Evolutionary conservation across 2,888 invertebrate species (phyloP), one percentile per base, ranked within the genome.

Genomic region (Lepidocyrtoides sp.): DNA sequence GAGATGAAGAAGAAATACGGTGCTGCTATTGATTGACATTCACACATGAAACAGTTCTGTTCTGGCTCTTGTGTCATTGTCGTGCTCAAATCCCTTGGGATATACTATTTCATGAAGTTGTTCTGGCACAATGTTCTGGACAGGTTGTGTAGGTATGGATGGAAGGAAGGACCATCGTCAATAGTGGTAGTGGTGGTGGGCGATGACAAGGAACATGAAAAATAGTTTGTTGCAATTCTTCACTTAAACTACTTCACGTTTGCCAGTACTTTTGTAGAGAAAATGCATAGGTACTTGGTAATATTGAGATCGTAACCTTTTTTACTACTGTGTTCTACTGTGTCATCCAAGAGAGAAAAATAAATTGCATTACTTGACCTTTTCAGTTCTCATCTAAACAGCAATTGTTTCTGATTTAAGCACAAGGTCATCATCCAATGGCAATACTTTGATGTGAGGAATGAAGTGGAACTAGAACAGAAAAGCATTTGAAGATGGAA

Each of bases 281-380:
- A 32, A 32, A 5, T 8, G 32, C n/a, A n/a, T 23, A 23, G 23
- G 32, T 14, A 41, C 8, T 20, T 41, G 8, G 69, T 14, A 63
- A 29, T 26, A 14, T 29, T 29, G 10, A 77, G n/a, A 10, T 0
- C 20, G 48, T n/a, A 26, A 51, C 26, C 48, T 77, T 26, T 77
- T 51, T 7, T 23, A 23, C n/a, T n/a, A n/a, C n/a, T n/a, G n/a
- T n/a, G n/a, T 26, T 77, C 51, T 51, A 8, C 29, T 0, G 1
- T 51, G 63, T 66, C 51, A 20, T 51, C 32, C n/a, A 51, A 32
- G 29, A 17, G 7, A 8, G 63, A 69, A 14, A 32, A n/a, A n/a
- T n/a, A 79, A 79, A 88, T 77, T 77, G 77, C 86, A 88, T 60
- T 87, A 75, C 60, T 51, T 79, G 79, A 88, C 87, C 87, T 88